phyloP scores from a whole-genome alignment of 2,113 vertebrate species.

The Melanotaenia duboulayi region DNA sequence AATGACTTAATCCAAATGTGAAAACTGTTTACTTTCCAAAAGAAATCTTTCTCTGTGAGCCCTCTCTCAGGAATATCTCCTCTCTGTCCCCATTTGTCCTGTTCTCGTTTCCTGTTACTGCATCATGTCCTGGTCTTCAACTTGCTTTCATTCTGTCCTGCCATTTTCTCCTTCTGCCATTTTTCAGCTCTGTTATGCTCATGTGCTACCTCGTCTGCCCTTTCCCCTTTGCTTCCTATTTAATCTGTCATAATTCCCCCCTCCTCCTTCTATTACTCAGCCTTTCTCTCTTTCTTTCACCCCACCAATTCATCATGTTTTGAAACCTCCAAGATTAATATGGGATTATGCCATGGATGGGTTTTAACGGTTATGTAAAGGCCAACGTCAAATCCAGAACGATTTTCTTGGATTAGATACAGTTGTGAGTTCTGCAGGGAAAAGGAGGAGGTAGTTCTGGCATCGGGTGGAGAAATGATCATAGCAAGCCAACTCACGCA shows the following conservation, averaged over 20 bases:
- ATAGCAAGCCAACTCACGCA: constrained; percentile 12
- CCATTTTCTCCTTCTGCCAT: constrained; percentile 8
- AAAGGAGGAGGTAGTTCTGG: constrained; percentile 38
- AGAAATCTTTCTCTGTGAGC: constrained; percentile 5
- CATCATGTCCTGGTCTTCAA: constrained; percentile 1
- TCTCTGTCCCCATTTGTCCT: constrained; percentile 23
- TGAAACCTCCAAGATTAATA: constrained; percentile 76
- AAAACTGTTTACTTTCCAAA: constrained; percentile 6
- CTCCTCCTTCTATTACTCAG: background rate
- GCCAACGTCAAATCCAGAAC: constrained; percentile 73
- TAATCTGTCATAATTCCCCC: constrained; percentile 19
- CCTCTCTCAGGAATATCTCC: constrained; percentile 7
- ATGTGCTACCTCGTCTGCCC: constrained; percentile 23
- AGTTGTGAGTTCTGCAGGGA: constrained; percentile 47
- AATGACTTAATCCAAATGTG: background rate
- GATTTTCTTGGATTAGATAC: constrained; percentile 84
- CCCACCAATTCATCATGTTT: constrained; percentile 55
- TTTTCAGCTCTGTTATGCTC: constrained; percentile 12
- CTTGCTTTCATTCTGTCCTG: constrained; percentile 10
- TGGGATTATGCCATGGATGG: constrained; percentile 76
- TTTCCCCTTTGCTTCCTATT: constrained; percentile 6
- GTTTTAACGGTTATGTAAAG: constrained; percentile 86
- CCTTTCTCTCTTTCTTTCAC: constrained; percentile 24
- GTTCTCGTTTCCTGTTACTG: constrained; percentile 1
- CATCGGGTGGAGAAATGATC: constrained; percentile 43